Percentiles rank a stretch among this genome's conserved stretches.
Conservation (phyloP, 2,113 vertebrate genomes). For the Hiodon alosoides region DNA sequence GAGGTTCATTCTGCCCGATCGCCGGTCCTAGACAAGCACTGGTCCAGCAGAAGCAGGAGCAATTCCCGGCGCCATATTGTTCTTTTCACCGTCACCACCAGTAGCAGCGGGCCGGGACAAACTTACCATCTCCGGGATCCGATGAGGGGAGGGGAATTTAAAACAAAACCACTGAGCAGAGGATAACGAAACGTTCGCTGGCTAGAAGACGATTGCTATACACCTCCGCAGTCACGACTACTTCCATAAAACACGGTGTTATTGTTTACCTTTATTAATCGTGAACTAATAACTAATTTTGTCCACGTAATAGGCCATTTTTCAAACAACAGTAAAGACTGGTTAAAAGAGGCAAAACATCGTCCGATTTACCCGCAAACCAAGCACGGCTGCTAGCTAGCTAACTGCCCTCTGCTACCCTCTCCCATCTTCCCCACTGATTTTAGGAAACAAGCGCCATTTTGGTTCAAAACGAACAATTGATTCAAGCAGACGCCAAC, state of each 20-base stretch:
- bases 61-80: constrained; percentile 64
- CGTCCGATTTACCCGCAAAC: not conserved
- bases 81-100: constrained; percentile 43
- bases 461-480: constrained; percentile 17
- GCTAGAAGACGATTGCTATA: not conserved
- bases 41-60: constrained; percentile 47
- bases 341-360: not conserved
- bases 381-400: not conserved
- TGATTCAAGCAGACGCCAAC: not conserved
- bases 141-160: constrained; percentile 13
- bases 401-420: constrained; percentile 6
- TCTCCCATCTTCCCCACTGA: not conserved
- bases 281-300: not conserved
- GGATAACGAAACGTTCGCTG: not conserved
- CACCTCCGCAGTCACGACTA: constrained; percentile 5
- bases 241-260: not conserved
- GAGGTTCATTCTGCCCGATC: constrained; percentile 65
- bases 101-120: constrained; percentile 25
- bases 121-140: constrained; percentile 28
- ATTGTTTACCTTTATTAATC: not conserved
- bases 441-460: constrained; percentile 22
- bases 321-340: not conserved
- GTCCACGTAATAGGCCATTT: not conserved
- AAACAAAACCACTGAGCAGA: not conserved
- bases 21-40: constrained; percentile 49